Conservation (phyloP, 1,140 invertebrate species). For the Drosophila bocqueti region DNA sequence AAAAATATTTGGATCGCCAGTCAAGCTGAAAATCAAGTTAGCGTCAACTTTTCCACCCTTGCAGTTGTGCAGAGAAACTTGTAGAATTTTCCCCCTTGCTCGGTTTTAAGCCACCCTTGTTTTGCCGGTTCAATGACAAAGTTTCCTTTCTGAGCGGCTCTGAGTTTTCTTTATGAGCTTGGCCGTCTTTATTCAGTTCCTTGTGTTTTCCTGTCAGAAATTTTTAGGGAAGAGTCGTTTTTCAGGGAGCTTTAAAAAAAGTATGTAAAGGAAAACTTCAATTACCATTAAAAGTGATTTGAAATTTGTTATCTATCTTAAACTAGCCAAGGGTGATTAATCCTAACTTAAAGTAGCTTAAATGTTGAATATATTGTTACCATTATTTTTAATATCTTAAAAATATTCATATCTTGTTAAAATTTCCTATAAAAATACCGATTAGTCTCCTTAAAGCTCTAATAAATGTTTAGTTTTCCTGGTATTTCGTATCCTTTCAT, state of each 20-base stretch:
- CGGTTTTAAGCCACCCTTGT: conserved; percentile 42
- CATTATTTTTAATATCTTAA: not conserved
- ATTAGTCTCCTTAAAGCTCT: not conserved
- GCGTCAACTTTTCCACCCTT: conserved; percentile 42
- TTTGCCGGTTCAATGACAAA: conserved; percentile 64
- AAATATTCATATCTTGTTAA: not conserved
- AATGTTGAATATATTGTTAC: not conserved
- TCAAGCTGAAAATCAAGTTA: conserved; percentile 80
- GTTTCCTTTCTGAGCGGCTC: conserved; percentile 40
- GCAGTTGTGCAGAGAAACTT: conserved; percentile 45
- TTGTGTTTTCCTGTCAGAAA: conserved; percentile 9
- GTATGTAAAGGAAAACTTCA: not conserved
- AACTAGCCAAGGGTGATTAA: not conserved
- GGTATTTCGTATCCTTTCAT: not conserved
- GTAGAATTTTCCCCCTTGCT: conserved; percentile 48
- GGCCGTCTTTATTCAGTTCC: conserved; percentile 43
- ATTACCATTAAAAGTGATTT: not conserved
- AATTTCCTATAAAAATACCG: not conserved
- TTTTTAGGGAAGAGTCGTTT: not conserved
- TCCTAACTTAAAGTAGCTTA: not conserved
- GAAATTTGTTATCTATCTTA: no score
- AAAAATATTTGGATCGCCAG: conserved; percentile 71
- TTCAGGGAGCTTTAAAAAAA: not conserved
- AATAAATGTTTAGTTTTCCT: not conserved
- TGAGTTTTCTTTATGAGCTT: conserved; percentile 69